A percentile compares a stretch with the other conserved stretches of the same genome.
These are phyloP conservation scores for Trichopria drosophilae DNA, from an alignment of 2,888 invertebrate genomes.

Conservation along the genomic window DNA sequence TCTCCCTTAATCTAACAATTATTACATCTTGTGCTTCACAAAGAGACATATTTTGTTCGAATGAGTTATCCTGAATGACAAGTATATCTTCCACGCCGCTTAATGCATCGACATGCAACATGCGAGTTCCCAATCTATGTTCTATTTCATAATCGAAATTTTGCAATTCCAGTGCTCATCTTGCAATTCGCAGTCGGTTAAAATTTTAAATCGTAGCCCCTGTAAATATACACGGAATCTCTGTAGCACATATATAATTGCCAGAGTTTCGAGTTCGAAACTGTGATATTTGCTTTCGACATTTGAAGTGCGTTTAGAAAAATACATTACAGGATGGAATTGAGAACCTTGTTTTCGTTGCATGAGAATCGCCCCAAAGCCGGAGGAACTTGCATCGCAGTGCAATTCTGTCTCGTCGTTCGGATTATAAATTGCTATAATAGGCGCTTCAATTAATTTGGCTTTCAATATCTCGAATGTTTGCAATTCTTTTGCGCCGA, in stretches of 20 bases:
- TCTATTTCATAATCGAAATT: constrained; percentile 35
- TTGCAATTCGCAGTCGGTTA: constrained; percentile 33
- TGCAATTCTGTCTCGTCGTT: too few species aligned
- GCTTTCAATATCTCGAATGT: constrained; percentile 35
- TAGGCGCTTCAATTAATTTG: constrained; percentile 33
- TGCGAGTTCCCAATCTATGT: constrained; percentile 36
- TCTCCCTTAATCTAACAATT: constrained; percentile 23
- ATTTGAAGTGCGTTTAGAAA: constrained; percentile 41
- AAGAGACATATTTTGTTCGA: constrained; percentile 18
- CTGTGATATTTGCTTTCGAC: constrained; percentile 42
- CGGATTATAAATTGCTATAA: too few species aligned
- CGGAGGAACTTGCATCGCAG: constrained; percentile 46
- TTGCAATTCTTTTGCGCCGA: constrained; percentile 34
- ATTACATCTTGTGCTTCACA: constrained; percentile 9
- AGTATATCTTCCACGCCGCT: constrained; percentile 28
- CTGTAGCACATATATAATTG: constrained; percentile 35
- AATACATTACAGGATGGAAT: constrained; percentile 44
- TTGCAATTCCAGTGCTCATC: constrained; percentile 40
- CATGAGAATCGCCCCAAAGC: constrained; percentile 44
- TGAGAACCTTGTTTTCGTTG: constrained; percentile 40
- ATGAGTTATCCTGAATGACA: constrained; percentile 19
- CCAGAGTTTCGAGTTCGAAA: constrained; percentile 43
- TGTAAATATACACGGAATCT: constrained; percentile 37
- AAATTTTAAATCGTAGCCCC: constrained; percentile 21
- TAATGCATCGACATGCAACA: constrained; percentile 42